Conservation (phyloP, 2,113 vertebrate species). For the Ursus arctos region DNA sequence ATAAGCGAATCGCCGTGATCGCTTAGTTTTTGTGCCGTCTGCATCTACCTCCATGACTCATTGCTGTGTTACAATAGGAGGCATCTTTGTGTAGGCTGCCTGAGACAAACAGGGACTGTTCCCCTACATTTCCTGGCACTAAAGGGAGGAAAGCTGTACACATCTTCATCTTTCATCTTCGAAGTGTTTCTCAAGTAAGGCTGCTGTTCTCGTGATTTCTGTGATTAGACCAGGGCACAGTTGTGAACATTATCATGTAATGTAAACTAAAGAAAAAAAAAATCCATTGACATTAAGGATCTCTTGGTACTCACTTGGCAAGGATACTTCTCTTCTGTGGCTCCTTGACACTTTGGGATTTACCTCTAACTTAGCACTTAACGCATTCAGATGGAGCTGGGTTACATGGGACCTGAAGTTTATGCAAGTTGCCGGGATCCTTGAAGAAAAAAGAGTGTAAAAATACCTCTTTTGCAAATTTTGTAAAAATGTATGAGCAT, state of each 20-base stretch:
- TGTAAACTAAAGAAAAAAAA: constrained; percentile 24
- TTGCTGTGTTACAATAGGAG: constrained; percentile 59
- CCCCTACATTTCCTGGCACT: background rate
- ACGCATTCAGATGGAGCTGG: background rate
- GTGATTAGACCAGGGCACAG: background rate
- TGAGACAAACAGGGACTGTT: constrained; percentile 61
- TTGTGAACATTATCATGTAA: background rate
- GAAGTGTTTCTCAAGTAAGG: background rate
- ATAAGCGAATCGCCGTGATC: background rate
- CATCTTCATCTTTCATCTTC: background rate
- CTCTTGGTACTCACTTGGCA: background rate
- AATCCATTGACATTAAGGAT: background rate
- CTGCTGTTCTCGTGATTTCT: constrained; percentile 2
- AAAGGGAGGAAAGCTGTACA: background rate
- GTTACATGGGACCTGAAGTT: background rate
- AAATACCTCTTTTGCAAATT: constrained; percentile 4
- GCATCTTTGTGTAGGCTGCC: constrained; percentile 58
- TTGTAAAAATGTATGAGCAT: background rate
- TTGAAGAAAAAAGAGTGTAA: constrained; percentile 12
- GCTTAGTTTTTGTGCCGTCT: constrained; percentile 29
- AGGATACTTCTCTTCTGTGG: background rate
- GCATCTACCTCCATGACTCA: constrained; percentile 65
- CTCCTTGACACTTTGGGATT: background rate
- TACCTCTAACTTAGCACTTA: background rate
- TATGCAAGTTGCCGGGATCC: background rate